Conservation (phyloP, 1,140 invertebrate genomes). For the Caenorhabditis inopinata region DNA sequence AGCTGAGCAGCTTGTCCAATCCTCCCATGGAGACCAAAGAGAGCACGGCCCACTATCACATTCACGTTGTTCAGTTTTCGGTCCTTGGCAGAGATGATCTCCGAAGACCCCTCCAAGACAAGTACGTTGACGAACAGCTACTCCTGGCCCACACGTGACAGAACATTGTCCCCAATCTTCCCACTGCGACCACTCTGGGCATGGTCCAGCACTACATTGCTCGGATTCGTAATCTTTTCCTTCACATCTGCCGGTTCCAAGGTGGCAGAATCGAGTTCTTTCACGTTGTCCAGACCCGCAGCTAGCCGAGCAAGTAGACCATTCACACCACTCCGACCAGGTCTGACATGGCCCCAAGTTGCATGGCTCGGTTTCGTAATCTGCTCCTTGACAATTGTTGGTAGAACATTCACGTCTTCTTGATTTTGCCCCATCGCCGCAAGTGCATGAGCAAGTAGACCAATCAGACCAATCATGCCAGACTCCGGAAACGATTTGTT, state of each 20-base stretch:
- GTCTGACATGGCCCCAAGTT: constrained; percentile 52
- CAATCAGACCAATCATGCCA: constrained; percentile 57
- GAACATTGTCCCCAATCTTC: constrained; percentile 46
- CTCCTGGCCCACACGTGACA: constrained; percentile 47
- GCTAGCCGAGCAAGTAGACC: constrained; percentile 48
- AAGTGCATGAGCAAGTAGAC: constrained; percentile 48
- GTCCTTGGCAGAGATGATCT: constrained; percentile 42
- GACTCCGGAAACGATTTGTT: constrained; percentile 5
- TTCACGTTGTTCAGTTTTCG: constrained; percentile 33
- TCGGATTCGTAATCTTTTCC: constrained; percentile 50
- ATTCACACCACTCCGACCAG: constrained; percentile 54
- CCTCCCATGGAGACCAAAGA: constrained; percentile 45
- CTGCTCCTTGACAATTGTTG: constrained; percentile 44
- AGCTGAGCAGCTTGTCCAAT: constrained; percentile 42
- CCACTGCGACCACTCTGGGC: constrained; percentile 50
- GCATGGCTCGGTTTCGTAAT: constrained; percentile 44
- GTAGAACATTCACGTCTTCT: constrained; percentile 47
- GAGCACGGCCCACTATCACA: constrained; percentile 46
- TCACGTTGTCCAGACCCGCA: constrained; percentile 48
- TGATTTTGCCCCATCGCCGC: constrained; percentile 50
- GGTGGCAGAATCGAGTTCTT: constrained; percentile 50
- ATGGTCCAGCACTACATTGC: constrained; percentile 50
- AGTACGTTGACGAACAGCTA: constrained; percentile 37
- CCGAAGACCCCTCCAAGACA: constrained; percentile 49
- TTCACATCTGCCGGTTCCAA: constrained; percentile 51